Evolutionary conservation across 1,140 invertebrate species (phyloP).

Genomic region (Cotesia vestalis): DNA sequence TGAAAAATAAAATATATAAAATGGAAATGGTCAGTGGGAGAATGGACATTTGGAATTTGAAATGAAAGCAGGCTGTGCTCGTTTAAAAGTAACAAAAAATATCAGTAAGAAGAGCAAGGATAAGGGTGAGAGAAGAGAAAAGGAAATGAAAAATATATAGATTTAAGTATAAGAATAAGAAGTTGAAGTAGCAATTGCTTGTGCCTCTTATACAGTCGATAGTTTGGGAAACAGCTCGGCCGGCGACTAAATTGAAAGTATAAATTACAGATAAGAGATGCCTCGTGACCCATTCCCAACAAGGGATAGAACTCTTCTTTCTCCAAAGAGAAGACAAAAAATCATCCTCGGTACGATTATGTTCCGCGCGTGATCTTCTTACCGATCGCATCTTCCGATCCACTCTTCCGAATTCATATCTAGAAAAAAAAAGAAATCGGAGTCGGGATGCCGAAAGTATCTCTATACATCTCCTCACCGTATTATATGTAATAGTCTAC

Average conservation of each 20-base stretch:
- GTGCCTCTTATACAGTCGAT: slow-evolving; percentile 25
- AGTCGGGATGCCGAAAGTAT: too few relatives aligned
- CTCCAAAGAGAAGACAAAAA: not conserved
- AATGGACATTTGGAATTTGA: not conserved
- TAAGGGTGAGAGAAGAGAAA: too few relatives aligned
- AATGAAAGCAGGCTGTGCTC: slow-evolving; percentile 26
- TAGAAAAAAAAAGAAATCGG: not conserved
- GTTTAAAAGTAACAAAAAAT: not conserved
- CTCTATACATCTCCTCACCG: too few relatives aligned
- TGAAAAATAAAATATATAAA: not conserved
- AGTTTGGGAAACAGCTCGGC: slow-evolving; percentile 35
- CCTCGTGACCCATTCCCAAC: slow-evolving; percentile 16
- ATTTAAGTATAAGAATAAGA: too few relatives aligned
- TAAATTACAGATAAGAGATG: slow-evolving; percentile 61
- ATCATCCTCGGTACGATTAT: slow-evolving; percentile 51
- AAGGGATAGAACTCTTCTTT: slow-evolving; percentile 6
- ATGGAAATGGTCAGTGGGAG: not conserved
- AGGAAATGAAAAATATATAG: not conserved
- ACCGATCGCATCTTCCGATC: slow-evolving; percentile 44
- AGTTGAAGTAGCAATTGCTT: slow-evolving; percentile 23
- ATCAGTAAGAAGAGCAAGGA: too few relatives aligned
- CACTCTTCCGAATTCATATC: not conserved
- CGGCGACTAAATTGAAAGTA: slow-evolving; percentile 60
- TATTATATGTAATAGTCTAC: too few relatives aligned
- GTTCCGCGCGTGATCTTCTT: slow-evolving; percentile 55